Conservation (phyloP, 64 coral and sea anemone genomes). For the Montipora capricornis region DNA sequence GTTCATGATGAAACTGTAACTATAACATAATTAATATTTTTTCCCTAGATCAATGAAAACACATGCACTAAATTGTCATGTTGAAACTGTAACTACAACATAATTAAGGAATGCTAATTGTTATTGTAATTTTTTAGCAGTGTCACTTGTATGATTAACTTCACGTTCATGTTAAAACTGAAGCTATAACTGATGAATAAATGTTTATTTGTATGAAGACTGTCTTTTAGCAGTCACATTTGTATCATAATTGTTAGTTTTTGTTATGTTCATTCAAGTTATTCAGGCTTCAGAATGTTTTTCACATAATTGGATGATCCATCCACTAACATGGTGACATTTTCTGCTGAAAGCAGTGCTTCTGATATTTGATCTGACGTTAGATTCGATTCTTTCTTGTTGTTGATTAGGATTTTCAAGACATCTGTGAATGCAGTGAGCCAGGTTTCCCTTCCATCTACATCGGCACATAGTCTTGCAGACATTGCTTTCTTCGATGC, state of each 20-base stretch:
- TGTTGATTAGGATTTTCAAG: constrained; percentile 21
- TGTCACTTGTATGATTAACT: constrained; percentile 44
- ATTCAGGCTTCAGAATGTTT: constrained; percentile 60
- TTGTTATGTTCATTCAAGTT: constrained; percentile 55
- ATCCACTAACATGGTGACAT: constrained; percentile 70
- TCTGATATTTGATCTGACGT: constrained; percentile 67
- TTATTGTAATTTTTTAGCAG: constrained; percentile 14
- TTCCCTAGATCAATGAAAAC: too few relatives aligned
- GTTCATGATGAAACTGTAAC: too few relatives aligned
- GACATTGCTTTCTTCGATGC: constrained; percentile 77
- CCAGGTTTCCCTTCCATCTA: constrained; percentile 40
- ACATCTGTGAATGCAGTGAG: constrained; percentile 73
- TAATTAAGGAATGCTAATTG: too few relatives aligned
- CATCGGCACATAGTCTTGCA: constrained; percentile 69
- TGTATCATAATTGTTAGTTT: constrained; percentile 37
- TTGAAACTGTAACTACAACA: too few relatives aligned
- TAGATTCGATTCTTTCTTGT: constrained; percentile 11
- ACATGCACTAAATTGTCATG: too few relatives aligned
- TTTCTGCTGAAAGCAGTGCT: constrained; percentile 71
- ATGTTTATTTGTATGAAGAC: constrained; percentile 24
- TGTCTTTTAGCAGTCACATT: constrained; percentile 47
- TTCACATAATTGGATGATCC: constrained; percentile 63
- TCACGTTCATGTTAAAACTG: constrained; percentile 34
- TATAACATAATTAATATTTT: too few relatives aligned
- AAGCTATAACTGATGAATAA: constrained; percentile 41